Percentiles rank a stretch among this genome's conserved stretches.
These are phyloP conservation scores for Paedocypris micromegethes DNA, from an alignment of 2,797 vertebrate genomes.

Conservation along the genomic window DNA sequence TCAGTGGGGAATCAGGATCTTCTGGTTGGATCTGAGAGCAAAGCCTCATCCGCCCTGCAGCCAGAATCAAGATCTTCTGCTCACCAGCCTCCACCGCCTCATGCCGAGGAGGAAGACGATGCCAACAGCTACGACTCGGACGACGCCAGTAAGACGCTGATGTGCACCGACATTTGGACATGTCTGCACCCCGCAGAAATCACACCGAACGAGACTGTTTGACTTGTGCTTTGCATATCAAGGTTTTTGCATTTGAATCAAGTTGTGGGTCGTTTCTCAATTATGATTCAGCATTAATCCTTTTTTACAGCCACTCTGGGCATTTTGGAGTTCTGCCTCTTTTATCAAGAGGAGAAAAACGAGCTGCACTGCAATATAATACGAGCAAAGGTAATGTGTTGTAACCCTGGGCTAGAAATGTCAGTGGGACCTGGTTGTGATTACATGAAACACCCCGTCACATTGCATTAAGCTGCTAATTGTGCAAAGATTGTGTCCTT, in stretches of 20 bases:
- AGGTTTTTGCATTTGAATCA: no score
- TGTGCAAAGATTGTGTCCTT: conserved; percentile 1
- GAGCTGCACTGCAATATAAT: conserved; percentile 81
- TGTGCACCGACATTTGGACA: conserved; percentile 28
- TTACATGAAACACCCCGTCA: conserved; percentile 2
- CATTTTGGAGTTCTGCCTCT: conserved; percentile 85
- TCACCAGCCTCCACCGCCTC: background rate
- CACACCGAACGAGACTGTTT: conserved; percentile 30
- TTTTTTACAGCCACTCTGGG: conserved; percentile 79
- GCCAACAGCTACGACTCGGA: conserved; percentile 87
- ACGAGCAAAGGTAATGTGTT: conserved; percentile 81
- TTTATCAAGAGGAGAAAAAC: conserved; percentile 80
- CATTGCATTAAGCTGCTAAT: conserved; percentile 10
- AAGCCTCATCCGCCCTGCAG: conserved; percentile 31
- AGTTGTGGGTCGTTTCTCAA: no score
- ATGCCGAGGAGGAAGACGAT: conserved; percentile 72
- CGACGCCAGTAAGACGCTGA: conserved; percentile 75
- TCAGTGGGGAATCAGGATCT: conserved; percentile 7
- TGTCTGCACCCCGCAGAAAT: conserved; percentile 32
- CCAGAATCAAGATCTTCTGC: conserved; percentile 22
- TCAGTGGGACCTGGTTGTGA: conserved; percentile 23
- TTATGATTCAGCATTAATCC: no score
- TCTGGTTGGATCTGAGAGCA: conserved; percentile 29
- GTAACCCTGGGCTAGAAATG: conserved; percentile 18
- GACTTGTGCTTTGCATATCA: conserved; percentile 5